phyloP scores from a whole-genome alignment of 2,113 vertebrate genomes.

The Epinephelus moara region DNA sequence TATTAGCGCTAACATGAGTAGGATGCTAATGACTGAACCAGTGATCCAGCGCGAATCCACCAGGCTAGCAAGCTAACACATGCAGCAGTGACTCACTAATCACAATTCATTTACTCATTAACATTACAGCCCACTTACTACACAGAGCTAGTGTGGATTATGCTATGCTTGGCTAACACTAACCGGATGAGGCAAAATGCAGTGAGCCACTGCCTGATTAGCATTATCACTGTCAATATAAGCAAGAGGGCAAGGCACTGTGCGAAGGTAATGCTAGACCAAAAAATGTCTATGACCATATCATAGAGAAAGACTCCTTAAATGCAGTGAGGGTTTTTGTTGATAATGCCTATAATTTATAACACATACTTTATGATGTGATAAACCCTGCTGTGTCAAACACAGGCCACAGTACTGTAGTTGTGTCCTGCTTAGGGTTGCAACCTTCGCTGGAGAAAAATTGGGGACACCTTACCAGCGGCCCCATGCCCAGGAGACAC shows the following conservation, averaged over 20 bases:
- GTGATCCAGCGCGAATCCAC: constrained; percentile 53
- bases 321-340: too few relatives aligned
- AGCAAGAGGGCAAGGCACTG: background rate
- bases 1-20: constrained; percentile 37
- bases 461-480: too few relatives aligned
- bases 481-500: too few relatives aligned
- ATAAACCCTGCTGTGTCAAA: too few relatives aligned
- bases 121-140: constrained; percentile 37
- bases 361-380: too few relatives aligned
- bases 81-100: constrained; percentile 61
- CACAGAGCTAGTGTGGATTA: constrained; percentile 19
- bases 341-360: too few relatives aligned
- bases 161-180: constrained; percentile 24
- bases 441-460: too few relatives aligned
- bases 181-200: constrained; percentile 34
- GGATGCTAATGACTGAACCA: constrained; percentile 63
- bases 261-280: background rate
- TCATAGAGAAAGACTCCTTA: background rate
- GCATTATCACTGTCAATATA: constrained; percentile 30
- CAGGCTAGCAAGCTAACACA: constrained; percentile 58
- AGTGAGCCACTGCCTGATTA: constrained; percentile 30
- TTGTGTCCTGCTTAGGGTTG: too few relatives aligned
- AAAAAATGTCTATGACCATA: background rate
- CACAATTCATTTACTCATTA: constrained; percentile 51
- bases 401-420: too few relatives aligned